Conservation (phyloP, 2,113 vertebrate genomes). For the Trinectes maculatus region DNA sequence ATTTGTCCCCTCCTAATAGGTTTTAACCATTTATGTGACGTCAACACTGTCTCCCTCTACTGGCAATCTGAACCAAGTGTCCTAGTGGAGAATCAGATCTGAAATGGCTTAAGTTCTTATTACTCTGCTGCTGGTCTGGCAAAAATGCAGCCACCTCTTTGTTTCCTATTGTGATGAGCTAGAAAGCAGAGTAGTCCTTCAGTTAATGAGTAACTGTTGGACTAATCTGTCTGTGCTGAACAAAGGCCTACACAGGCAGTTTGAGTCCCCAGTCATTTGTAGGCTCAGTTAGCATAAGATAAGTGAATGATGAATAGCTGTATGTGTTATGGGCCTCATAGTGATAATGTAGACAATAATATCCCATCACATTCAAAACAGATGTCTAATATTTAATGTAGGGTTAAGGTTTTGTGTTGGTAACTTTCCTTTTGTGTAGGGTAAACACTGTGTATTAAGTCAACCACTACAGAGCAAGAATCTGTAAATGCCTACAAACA, state of each 20-base stretch:
- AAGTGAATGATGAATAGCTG: constrained; percentile 15
- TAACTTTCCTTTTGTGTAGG: no score
- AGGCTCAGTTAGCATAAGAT: constrained; percentile 11
- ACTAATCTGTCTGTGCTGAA: constrained; percentile 50
- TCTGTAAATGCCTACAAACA: not conserved
- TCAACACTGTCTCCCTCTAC: constrained; percentile 32
- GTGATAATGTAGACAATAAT: not conserved
- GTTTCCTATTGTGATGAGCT: no score
- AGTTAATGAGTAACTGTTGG: constrained; percentile 21
- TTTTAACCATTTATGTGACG: not conserved
- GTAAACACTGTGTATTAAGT: no score
- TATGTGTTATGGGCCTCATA: not conserved
- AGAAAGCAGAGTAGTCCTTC: not conserved
- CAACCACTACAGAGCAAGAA: not conserved
- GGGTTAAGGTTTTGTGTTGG: no score
- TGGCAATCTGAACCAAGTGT: not conserved
- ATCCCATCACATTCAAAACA: not conserved
- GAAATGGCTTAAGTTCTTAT: constrained; percentile 15
- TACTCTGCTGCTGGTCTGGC: constrained; percentile 28
- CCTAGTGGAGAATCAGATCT: not conserved
- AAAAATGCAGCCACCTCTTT: constrained; percentile 19
- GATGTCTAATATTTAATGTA: not conserved
- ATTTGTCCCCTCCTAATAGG: not conserved
- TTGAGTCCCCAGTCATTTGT: not conserved
- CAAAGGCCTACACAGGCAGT: constrained; percentile 50